Percentiles rank a stretch among this genome's conserved stretches.
These are phyloP conservation scores for Macrocentrus cingulum DNA, from an alignment of 1,140 invertebrate genomes.

Conservation along the genomic window DNA sequence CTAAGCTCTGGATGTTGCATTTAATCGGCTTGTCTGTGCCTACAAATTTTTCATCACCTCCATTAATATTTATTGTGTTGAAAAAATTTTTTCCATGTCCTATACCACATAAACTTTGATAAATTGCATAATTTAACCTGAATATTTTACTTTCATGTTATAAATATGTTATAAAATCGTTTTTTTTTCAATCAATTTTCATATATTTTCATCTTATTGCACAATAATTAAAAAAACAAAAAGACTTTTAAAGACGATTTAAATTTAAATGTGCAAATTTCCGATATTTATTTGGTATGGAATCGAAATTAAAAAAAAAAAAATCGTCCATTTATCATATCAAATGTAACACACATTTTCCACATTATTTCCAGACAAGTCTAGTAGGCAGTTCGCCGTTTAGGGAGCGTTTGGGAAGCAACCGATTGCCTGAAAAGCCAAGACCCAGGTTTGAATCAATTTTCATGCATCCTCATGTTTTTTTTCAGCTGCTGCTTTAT, in stretches of 20 bases:
- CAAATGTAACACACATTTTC: background rate
- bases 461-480: conserved; percentile 7
- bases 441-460: conserved; percentile 71
- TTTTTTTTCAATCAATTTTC: too few species aligned
- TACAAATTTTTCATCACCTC: background rate
- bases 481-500: background rate
- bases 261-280: too few species aligned
- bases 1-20: conserved; percentile 4
- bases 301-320: too few species aligned
- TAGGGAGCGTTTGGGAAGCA: conserved; percentile 83
- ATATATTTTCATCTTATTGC: too few species aligned
- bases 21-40: background rate
- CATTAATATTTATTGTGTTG: background rate
- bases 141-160: too few species aligned
- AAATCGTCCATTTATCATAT: background rate
- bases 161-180: too few species aligned
- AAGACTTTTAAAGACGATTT: too few species aligned
- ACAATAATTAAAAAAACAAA: too few species aligned
- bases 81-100: too few species aligned
- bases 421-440: conserved; percentile 77
- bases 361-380: conserved; percentile 53
- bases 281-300: too few species aligned
- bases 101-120: too few species aligned
- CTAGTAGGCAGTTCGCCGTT: conserved; percentile 75
- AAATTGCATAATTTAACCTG: too few species aligned